Evolutionary conservation across 1,140 invertebrate species (phyloP).

Genomic region (Brachionus paranguensis): DNA sequence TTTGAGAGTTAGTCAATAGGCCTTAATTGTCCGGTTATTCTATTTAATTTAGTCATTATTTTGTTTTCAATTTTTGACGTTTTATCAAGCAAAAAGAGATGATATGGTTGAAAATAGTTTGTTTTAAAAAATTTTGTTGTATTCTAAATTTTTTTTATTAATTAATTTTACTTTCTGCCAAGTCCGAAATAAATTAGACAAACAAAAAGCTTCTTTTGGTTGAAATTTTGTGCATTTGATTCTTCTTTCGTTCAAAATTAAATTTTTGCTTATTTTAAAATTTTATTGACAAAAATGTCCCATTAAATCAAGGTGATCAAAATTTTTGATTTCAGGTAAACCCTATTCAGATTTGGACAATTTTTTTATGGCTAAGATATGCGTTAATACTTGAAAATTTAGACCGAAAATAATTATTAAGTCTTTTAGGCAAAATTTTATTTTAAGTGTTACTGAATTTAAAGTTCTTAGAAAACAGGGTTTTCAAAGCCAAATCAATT

Average conservation of each 20-base stretch:
- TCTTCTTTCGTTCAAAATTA: background rate
- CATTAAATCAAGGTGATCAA: background rate
- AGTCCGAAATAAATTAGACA: background rate
- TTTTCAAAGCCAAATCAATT: too few relatives aligned
- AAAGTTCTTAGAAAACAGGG: too few relatives aligned
- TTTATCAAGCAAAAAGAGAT: background rate
- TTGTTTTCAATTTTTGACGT: background rate
- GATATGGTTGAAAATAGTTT: background rate
- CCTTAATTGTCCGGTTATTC: background rate
- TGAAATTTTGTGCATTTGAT: background rate
- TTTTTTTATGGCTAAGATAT: too few relatives aligned
- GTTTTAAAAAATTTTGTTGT: background rate
- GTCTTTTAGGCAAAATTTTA: too few relatives aligned
- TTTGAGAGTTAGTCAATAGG: background rate
- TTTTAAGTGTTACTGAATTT: too few relatives aligned
- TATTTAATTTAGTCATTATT: background rate
- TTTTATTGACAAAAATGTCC: too few relatives aligned
- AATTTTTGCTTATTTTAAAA: background rate
- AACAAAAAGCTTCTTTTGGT: background rate
- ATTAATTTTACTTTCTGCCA: background rate
- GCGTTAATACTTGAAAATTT: too few relatives aligned
- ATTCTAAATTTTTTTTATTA: background rate
- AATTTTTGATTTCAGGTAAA: background rate
- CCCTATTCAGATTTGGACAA: background rate
- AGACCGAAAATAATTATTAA: too few relatives aligned